Evolutionary conservation across 2,888 invertebrate species (phyloP), one percentile per base, ranked within the genome.

Genomic region (Uropetala carovei): DNA sequence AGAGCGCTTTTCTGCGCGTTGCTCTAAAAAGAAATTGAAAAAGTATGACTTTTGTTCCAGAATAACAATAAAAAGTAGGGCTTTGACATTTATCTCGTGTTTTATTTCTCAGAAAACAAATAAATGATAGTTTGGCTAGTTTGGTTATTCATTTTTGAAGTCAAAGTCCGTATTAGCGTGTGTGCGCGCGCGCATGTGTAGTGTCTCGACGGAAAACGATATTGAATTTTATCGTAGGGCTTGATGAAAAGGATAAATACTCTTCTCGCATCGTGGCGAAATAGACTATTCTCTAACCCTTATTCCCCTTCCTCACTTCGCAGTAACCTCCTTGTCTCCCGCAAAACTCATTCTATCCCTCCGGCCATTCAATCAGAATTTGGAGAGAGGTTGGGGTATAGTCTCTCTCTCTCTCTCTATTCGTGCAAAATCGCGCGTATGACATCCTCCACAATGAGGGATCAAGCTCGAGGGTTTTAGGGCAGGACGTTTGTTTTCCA

Each of bases 381-480:
- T 59, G 9, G 18, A 27, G 16, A 13, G 16, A 59, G 30, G 0
- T 16, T 16, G 9, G 9, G 30, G 30, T 43, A 18, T 16, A 14
- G 30, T 16, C 82, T 7, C 16, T 16, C n/a, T 30, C 30, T 43
- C 16, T 16, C 86, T 27, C 60, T 16, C 86, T 85, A 7, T 22
- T 22, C 58, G n/a, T 9, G n/a, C 58, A 22, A 85, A 85, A 58
- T 58, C 86, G 27, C 27, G 59, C 60, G 86, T 60, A 60, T 86
- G 86, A 86, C 86, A 86, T 59, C 59, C 86, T 60, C 86, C 86
- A 86, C 86, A 86, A 86, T 86, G 86, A 58, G 86, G 86, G 86
- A 86, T 86, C 86, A 86, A 86, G 59, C 60, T 60, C 58, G 60
- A 30, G 30, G 86, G 59, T 86, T 86, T 86, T 18, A 9, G 85